phyloP scores from a whole-genome alignment of 2,888 invertebrate species.

The Spatulosminthurus flaviceps region DNA sequence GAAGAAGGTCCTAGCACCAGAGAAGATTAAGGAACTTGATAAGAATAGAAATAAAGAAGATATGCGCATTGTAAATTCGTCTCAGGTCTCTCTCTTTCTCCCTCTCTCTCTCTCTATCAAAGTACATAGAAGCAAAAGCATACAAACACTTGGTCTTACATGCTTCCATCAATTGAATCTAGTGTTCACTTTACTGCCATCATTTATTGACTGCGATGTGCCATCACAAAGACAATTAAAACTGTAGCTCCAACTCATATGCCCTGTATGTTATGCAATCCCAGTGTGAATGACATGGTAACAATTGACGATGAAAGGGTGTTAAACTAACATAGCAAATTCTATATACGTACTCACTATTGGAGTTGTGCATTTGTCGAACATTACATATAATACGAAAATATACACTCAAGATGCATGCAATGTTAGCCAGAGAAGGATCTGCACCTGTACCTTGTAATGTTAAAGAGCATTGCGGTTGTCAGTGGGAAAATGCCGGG shows the following conservation, averaged over 20 bases:
- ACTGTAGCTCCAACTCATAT: not conserved
- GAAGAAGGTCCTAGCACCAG: slow-evolving; percentile 5
- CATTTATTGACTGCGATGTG: not conserved
- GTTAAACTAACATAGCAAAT: too few species aligned
- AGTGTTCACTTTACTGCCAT: slow-evolving; percentile 20
- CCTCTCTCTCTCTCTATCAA: too few species aligned
- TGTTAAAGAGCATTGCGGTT: too few species aligned
- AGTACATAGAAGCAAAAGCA: not conserved
- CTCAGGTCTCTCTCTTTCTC: slow-evolving; percentile 31
- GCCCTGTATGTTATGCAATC: not conserved
- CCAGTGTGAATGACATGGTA: slow-evolving; percentile 8
- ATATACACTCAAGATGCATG: too few species aligned
- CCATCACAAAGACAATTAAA: slow-evolving; percentile 20
- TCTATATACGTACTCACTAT: too few species aligned
- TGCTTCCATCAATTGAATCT: slow-evolving; percentile 6
- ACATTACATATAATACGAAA: too few species aligned
- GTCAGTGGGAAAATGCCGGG: too few species aligned
- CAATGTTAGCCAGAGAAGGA: too few species aligned
- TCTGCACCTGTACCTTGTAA: too few species aligned
- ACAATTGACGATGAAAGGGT: slow-evolving; percentile 8
- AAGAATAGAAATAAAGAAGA: slow-evolving; percentile 44
- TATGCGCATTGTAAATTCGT: slow-evolving; percentile 47
- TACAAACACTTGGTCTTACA: not conserved
- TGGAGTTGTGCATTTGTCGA: too few species aligned
- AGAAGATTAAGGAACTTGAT: slow-evolving; percentile 35